Evolutionary conservation across 2,797 vertebrate genomes (phyloP).

Genomic region (Anguilla anguilla): DNA sequence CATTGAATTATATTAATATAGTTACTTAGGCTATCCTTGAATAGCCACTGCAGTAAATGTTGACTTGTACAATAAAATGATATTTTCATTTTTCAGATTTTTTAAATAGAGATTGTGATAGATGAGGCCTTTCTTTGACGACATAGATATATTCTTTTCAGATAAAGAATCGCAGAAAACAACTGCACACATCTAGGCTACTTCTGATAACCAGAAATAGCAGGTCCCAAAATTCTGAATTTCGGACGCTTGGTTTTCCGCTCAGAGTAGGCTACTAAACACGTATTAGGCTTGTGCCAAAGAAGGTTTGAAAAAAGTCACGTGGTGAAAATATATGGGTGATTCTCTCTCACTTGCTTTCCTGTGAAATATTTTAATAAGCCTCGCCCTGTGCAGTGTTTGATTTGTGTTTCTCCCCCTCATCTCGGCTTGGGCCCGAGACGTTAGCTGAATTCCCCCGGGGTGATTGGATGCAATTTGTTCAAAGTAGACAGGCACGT

Average conservation of each 20-base stretch:
- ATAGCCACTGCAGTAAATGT: background rate
- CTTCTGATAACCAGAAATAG: background rate
- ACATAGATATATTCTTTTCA: background rate
- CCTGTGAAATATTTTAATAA: constrained; percentile 83
- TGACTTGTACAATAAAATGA: background rate
- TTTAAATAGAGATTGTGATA: background rate
- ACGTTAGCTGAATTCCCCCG: constrained; percentile 96
- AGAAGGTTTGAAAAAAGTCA: background rate
- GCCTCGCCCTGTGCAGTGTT: constrained; percentile 75
- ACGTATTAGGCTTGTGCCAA: background rate
- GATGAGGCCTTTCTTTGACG: background rate
- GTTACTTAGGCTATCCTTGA: background rate
- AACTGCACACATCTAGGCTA: background rate
- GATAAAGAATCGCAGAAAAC: background rate
- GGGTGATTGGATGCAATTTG: constrained; percentile 97
- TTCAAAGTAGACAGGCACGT: constrained; percentile 96
- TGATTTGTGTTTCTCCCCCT: constrained; percentile 69
- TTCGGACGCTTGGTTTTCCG: background rate
- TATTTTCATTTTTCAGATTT: background rate
- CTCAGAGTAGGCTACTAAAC: background rate
- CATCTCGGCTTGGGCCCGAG: constrained; percentile 82
- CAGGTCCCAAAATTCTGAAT: background rate
- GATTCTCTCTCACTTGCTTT: constrained; percentile 46
- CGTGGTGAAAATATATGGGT: constrained; percentile 35
- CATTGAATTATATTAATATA: background rate